Evolutionary conservation across 2,797 vertebrate species (phyloP).

Genomic region (Lutjanus campechanus): DNA sequence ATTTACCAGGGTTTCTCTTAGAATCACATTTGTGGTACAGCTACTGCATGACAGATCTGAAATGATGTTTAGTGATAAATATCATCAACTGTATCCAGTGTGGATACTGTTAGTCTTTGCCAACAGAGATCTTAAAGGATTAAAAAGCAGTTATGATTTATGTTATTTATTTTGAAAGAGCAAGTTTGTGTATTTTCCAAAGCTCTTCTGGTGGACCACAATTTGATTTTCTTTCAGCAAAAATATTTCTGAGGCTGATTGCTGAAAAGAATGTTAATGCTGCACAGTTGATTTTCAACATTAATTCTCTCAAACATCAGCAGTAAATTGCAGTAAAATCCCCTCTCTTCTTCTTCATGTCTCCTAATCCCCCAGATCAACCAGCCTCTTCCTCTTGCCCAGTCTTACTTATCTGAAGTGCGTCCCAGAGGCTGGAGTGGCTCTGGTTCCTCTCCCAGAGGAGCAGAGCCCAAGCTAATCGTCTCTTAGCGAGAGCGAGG

Average conservation of each 20-base stretch:
- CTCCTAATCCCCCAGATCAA: slow-evolving; percentile 67
- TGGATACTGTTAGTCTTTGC: background rate
- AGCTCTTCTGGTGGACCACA: background rate
- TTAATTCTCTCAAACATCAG: background rate
- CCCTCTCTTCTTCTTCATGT: slow-evolving; percentile 40
- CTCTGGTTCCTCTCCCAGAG: slow-evolving; percentile 83
- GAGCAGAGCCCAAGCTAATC: slow-evolving; percentile 80
- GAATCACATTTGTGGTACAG: background rate
- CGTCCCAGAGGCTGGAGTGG: slow-evolving; percentile 76
- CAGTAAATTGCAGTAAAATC: slow-evolving; percentile 47
- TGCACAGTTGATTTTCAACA: background rate
- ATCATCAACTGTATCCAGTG: background rate
- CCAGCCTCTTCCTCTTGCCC: slow-evolving; percentile 59
- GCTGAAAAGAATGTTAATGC: background rate
- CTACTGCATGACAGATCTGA: background rate
- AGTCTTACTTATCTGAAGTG: slow-evolving; percentile 69
- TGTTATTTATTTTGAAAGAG: slow-evolving; percentile 4
- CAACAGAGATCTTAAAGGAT: background rate
- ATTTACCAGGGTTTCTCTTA: slow-evolving; percentile 13
- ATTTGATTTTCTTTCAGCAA: background rate
- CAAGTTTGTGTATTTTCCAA: background rate
- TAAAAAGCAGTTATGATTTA: slow-evolving; percentile 8
- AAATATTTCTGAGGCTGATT: background rate
- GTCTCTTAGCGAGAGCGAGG: slow-evolving; percentile 64
- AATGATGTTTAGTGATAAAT: slow-evolving; percentile 5